Evolutionary conservation across 2,797 vertebrate genomes (phyloP).

Genomic region (Loriculus beryllinus): DNA sequence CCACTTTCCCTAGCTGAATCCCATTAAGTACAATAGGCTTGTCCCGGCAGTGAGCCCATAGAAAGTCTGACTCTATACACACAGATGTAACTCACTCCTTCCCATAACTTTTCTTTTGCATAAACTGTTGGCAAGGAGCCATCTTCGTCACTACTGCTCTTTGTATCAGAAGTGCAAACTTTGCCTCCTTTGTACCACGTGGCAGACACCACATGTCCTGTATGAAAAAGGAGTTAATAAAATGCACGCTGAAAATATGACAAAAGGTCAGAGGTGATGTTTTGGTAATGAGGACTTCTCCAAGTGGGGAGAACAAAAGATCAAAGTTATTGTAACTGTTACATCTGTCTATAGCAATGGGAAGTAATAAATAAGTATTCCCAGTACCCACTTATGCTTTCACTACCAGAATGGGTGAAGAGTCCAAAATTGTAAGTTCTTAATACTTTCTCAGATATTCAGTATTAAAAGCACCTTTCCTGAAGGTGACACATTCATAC

Average conservation of each 20-base stretch:
- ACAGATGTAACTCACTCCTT: not conserved
- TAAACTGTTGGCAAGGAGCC: not conserved
- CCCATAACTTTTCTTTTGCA: not conserved
- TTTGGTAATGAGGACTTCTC: conserved; percentile 65
- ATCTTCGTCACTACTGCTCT: conserved; percentile 20
- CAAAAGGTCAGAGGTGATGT: conserved; percentile 67
- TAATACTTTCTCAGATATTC: not conserved
- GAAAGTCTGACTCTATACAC: not conserved
- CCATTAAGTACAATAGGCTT: not conserved
- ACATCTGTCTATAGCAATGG: conserved; percentile 19
- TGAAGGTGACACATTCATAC: not conserved
- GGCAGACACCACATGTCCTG: conserved; percentile 49
- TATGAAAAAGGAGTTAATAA: conserved; percentile 73
- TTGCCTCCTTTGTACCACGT: conserved; percentile 46
- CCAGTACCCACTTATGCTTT: not conserved
- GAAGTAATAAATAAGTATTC: not conserved
- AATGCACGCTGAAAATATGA: conserved; percentile 67
- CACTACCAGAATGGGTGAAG: not conserved
- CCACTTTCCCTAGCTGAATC: not conserved
- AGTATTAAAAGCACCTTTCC: not conserved
- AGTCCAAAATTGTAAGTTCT: not conserved
- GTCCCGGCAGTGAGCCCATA: not conserved
- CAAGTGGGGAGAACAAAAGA: conserved; percentile 65
- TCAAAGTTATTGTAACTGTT: conserved; percentile 53
- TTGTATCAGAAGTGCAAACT: conserved; percentile 36